Percentiles rank a stretch among this genome's conserved stretches.
Evolutionary conservation across 2,797 vertebrate species (phyloP).

Genomic region (Chromis chromis): DNA sequence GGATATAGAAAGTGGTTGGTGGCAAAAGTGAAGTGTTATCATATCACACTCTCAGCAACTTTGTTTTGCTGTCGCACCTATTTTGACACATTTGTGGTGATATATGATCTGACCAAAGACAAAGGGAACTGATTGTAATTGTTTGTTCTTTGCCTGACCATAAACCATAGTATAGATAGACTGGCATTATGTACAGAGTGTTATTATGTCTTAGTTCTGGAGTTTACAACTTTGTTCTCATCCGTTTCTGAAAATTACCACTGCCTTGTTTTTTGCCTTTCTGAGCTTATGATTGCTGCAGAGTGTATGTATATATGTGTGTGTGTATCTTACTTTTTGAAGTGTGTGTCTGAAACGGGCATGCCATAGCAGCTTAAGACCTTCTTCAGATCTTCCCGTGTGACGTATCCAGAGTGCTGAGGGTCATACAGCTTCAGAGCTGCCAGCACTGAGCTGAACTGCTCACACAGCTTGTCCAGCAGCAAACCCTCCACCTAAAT

Average conservation of each 20-base stretch:
- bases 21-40: constrained; percentile 17
- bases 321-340: constrained; percentile 72
- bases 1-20: constrained; percentile 14
- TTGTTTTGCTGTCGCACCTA: constrained; percentile 15
- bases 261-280: background rate
- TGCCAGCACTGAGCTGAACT: constrained; percentile 56
- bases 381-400: constrained; percentile 68
- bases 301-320: background rate
- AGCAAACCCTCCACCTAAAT: constrained; percentile 69
- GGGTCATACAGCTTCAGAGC: constrained; percentile 67
- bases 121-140: constrained; percentile 1
- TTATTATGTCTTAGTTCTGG: too few species aligned
- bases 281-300: background rate
- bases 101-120: constrained; percentile 1
- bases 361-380: constrained; percentile 65
- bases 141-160: background rate
- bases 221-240: background rate
- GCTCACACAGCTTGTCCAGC: constrained; percentile 62
- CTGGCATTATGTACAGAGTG: too few species aligned
- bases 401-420: constrained; percentile 47
- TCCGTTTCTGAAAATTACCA: too few species aligned
- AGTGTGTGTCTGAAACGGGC: constrained; percentile 66
- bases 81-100: constrained; percentile 28
- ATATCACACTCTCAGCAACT: constrained; percentile 22
- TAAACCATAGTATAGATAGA: background rate